Base-by-base conservation (phyloP, 2,888 invertebrate genomes). In the Macrosiphum euphorbiae region DNA sequence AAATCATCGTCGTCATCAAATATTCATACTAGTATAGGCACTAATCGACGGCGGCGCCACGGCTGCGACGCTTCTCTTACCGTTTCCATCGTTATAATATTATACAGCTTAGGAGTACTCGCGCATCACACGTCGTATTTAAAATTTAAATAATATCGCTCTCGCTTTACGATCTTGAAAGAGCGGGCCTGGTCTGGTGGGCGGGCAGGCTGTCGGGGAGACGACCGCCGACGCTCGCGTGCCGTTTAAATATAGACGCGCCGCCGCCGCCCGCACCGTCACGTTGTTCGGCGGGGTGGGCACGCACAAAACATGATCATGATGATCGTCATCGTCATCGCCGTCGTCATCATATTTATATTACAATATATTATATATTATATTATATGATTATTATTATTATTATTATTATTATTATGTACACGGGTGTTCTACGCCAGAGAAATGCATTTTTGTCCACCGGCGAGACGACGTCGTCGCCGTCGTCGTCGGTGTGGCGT, bases 241-340 rank as follows among this genome's bases (percentile, higher is more conserved):
- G 88, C 88, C 88, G 88, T 92, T 88, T 92, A 92, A 92, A 92
- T 92, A 61, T 92, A 92, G 92, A 92, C 50, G 78, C 55, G 35
- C 24, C 58, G 55, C 24, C 91, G 84, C 50, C 78, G 90, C 89
- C 61, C 86, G n/a, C n/a, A 26, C 44, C 85, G 28, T 55, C 84
- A n/a, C 41, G 90, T 55, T 44, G 47, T 44, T 26, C 52, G 44
- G 58, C 78, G 67, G 41, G 28, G 26, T 28, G 41, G 20, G 28
- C 78, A 78, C 78, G 35, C 78, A 78, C 20, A 78, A 78, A 35
- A 78, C 78, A 78, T 35, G 78, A 78, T 78, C 78, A 20, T 20
- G 20, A 78, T 78, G 20, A 78, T 78, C 35, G 35, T 78, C 78
- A 78, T 78, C 67, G 67, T n/a, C 67, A 78, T 35, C 55, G 7